Evolutionary conservation across 2,113 vertebrate species (phyloP), one percentile per base, ranked within the genome.

Genomic region (Nothoprocta pentlandii): DNA sequence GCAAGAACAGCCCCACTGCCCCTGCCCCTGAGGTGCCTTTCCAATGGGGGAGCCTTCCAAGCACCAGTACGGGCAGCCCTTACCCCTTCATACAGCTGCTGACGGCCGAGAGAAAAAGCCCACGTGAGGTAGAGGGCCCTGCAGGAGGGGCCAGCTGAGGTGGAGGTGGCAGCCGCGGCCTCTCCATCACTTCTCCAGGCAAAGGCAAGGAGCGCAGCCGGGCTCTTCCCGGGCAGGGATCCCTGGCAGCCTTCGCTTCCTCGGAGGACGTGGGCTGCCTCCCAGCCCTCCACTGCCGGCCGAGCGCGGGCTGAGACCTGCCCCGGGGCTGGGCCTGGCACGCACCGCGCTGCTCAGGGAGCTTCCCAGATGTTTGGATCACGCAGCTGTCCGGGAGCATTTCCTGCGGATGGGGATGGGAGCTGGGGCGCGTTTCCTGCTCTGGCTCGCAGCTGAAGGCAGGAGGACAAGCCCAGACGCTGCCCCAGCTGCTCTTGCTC

Each of bases 401-500:
- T 96, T 96, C 90, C 95, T 96, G 61, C 46, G 47, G 94, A 95
- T 91, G 81, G 81, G 85, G 94, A 91, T 94, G 61, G 92, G 82
- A 95, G 89, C 80, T 39, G 34, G 76, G 91, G 81, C 85, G 86
- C 4, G 1, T 83, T 97, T 97, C 94, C 95, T 96, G 96, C 89
- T 87, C 90, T 94, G 90, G 87, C 87, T 94, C 66, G 12, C 78
- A 94, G 87, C 85, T 94, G 91, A 87, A 34, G 0, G 61, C 62
- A 28, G 1, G 41, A n/a, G 58, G 79, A 87, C 30, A 69, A 71
- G 25, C 39, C 73, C 53, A 54, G 71, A 69, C 69, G 87, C 4
- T 5, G 59, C 20, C 12, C 71, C 32, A 11, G 16, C 36, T 47
- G 56, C 87, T 41, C 36, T 47, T 89, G 32, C 59, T 67, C 63